phyloP scores from a whole-genome alignment of 2,797 vertebrate genomes.

The Anguilla obscura region DNA sequence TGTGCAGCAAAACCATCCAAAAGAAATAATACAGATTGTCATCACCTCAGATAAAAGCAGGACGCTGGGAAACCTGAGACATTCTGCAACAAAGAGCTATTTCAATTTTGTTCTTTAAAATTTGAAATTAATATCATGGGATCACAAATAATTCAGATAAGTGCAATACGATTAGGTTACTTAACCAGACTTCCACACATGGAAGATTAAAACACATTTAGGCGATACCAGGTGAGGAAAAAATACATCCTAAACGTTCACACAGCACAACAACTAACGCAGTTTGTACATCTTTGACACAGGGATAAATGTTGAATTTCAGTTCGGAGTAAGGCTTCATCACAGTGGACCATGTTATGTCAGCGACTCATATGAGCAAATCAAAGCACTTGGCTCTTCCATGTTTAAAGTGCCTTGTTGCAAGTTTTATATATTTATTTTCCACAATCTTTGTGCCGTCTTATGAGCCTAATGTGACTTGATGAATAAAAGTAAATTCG shows the following conservation, averaged over 20 bases:
- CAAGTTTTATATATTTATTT: background rate
- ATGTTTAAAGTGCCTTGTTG: background rate
- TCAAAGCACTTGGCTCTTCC: background rate
- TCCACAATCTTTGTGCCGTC: background rate
- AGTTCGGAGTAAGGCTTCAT: background rate
- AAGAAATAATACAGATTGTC: background rate
- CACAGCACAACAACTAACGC: background rate
- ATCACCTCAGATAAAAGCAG: background rate
- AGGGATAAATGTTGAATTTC: background rate
- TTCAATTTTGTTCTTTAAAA: background rate
- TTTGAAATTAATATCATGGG: background rate
- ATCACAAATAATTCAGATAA: background rate
- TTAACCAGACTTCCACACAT: background rate
- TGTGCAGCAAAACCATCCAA: background rate
- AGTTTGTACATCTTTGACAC: background rate
- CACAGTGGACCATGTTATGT: background rate
- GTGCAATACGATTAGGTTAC: background rate
- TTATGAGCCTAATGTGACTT: background rate
- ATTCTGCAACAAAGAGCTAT: background rate
- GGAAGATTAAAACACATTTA: background rate
- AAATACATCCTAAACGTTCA: background rate
- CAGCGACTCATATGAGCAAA: background rate
- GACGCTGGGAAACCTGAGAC: background rate
- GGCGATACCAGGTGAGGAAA: background rate
- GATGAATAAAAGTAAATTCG: background rate